These are phyloP conservation scores for Montipora cactus DNA, from an alignment of 64 coral and sea anemone genomes.

Conservation along the genomic window DNA sequence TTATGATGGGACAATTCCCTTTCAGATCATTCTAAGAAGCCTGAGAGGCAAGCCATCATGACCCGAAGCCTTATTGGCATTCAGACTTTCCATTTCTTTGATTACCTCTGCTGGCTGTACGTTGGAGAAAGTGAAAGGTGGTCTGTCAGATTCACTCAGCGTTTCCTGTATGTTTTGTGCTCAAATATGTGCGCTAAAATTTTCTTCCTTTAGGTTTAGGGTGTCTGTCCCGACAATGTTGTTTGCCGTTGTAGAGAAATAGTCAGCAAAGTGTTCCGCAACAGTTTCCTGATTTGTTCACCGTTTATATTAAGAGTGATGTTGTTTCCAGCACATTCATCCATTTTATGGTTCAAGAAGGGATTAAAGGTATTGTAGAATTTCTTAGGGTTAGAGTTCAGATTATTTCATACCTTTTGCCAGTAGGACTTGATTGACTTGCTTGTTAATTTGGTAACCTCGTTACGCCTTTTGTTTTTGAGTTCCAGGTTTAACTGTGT, in stretches of 20 bases:
- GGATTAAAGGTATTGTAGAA: conserved; percentile 49
- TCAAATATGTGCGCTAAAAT: no score
- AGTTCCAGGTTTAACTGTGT: conserved; percentile 5
- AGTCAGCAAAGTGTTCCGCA: no score
- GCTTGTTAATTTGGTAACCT: background rate
- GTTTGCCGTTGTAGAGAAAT: no score
- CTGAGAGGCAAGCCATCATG: background rate
- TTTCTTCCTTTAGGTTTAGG: no score
- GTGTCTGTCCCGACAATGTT: no score
- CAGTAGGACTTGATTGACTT: background rate
- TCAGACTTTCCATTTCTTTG: no score
- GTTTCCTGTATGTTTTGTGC: no score
- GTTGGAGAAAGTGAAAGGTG: no score
- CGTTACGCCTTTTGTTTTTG: conserved; percentile 40
- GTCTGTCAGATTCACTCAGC: no score
- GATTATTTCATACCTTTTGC: background rate
- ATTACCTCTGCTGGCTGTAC: no score
- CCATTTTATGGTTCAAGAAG: conserved; percentile 8
- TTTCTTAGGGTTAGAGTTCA: conserved; percentile 20
- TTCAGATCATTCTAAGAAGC: conserved; percentile 11
- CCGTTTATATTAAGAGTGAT: conserved; percentile 9
- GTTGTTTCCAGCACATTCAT: conserved; percentile 9
- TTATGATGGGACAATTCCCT: background rate
- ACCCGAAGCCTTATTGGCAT: background rate
- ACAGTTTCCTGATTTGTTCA: background rate